Evolutionary conservation across 2,888 invertebrate genomes (phyloP).

Genomic region (Tinea pellionella): DNA sequence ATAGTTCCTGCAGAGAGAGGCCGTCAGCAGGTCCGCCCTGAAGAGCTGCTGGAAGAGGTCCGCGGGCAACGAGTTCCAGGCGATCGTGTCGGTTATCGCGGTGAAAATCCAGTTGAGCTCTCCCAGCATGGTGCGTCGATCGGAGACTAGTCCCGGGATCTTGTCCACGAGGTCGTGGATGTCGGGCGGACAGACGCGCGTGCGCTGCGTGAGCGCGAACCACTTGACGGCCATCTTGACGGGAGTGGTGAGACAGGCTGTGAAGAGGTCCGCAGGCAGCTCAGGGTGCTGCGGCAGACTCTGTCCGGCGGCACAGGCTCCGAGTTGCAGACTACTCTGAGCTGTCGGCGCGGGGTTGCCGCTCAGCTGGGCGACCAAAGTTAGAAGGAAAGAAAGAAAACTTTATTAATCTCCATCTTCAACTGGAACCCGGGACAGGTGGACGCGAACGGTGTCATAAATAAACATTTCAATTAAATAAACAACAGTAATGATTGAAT

Average conservation of each 20-base stretch:
- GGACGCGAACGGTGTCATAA: too few species aligned
- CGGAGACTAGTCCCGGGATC: constrained; percentile 94
- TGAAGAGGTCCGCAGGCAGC: constrained; percentile 97
- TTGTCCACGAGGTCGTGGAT: constrained; percentile 91
- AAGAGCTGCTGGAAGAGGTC: constrained; percentile 97
- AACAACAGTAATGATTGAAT: too few species aligned
- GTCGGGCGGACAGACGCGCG: constrained; percentile 84
- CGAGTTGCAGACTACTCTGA: constrained; percentile 95
- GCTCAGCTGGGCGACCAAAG: neutral
- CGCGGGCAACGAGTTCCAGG: constrained; percentile 96
- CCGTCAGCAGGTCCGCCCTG: constrained; percentile 97
- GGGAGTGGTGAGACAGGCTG: constrained; percentile 97
- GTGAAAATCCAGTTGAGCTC: constrained; percentile 99
- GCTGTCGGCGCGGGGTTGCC: constrained; percentile 24
- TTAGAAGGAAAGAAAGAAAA: too few species aligned
- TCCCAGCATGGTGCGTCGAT: constrained; percentile 96
- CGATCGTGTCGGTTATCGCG: constrained; percentile 99
- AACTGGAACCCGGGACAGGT: too few species aligned
- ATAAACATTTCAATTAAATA: too few species aligned
- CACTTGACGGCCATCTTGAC: constrained; percentile 95
- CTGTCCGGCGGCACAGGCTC: constrained; percentile 94
- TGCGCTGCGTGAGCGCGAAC: constrained; percentile 88
- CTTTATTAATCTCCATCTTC: too few species aligned
- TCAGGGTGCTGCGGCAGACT: constrained; percentile 97
- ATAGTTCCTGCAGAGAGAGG: constrained; percentile 97